These are phyloP conservation scores for Eristalinus aeneus DNA, from an alignment of 2,888 invertebrate genomes.

Conservation along the genomic window DNA sequence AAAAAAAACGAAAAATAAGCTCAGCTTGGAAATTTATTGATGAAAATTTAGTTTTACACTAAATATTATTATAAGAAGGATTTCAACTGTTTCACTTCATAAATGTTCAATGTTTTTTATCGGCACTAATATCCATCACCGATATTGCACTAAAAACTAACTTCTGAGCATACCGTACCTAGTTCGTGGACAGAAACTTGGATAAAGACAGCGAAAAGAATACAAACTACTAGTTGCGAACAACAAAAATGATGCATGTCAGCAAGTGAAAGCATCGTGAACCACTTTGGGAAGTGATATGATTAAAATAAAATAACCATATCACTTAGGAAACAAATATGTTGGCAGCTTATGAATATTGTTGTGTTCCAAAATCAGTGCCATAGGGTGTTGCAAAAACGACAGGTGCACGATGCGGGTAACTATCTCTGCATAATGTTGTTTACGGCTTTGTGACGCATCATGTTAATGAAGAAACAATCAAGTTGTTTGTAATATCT, in stretches of 20 bases:
- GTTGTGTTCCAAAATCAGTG: not conserved
- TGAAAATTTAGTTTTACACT: not conserved
- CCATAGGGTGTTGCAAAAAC: not conserved
- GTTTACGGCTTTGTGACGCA: not conserved
- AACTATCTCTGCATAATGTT: not conserved
- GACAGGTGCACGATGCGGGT: not conserved
- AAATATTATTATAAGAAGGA: not conserved
- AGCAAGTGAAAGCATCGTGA: not conserved
- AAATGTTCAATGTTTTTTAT: not conserved
- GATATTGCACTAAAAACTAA: not conserved
- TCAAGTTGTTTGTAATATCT: too few relatives aligned
- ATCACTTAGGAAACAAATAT: not conserved
- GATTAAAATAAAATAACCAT: not conserved
- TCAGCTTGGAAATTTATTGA: not conserved
- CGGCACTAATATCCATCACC: not conserved
- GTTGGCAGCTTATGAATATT: not conserved
- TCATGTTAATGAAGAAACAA: too few relatives aligned
- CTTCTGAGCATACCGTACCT: not conserved
- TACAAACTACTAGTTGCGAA: not conserved
- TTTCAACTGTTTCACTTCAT: not conserved
- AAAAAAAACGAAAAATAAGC: too few relatives aligned
- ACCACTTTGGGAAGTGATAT: not conserved
- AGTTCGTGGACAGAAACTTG: not conserved
- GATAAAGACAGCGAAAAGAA: not conserved
- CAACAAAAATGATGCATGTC: not conserved